These are phyloP conservation scores for Lagocephalus sceleratus DNA, from an alignment of 2,797 vertebrate genomes.

Conservation along the genomic window DNA sequence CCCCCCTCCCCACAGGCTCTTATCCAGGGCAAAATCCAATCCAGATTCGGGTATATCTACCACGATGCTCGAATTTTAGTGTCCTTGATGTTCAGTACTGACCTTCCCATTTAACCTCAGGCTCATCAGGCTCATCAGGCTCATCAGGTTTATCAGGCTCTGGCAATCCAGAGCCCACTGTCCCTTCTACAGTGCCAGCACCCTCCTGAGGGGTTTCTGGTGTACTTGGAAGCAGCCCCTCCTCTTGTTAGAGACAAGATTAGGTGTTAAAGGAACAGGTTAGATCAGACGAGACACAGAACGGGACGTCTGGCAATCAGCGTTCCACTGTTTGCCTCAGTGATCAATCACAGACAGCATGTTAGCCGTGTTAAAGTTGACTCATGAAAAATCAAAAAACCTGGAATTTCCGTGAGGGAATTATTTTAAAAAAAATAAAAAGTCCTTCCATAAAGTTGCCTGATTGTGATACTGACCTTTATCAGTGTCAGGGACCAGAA, in stretches of 20 bases:
- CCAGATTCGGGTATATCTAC: neutral
- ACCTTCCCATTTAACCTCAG: constrained; percentile 68
- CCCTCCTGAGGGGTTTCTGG: constrained; percentile 71
- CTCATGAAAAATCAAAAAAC: neutral
- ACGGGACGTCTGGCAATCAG: constrained; percentile 55
- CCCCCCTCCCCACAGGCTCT: neutral
- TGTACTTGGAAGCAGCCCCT: constrained; percentile 70
- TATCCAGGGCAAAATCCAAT: constrained; percentile 1
- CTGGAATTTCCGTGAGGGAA: too few species aligned
- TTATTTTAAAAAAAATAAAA: too few species aligned
- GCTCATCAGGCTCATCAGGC: constrained; percentile 57
- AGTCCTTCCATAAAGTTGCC: neutral
- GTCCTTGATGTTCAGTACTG: constrained; percentile 53
- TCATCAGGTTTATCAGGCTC: constrained; percentile 52
- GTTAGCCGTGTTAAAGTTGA: constrained; percentile 50
- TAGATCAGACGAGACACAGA: constrained; percentile 62
- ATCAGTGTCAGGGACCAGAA: constrained; percentile 53
- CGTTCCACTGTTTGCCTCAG: constrained; percentile 56
- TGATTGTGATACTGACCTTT: constrained; percentile 74
- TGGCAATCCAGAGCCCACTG: constrained; percentile 65
- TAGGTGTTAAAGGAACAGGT: constrained; percentile 75
- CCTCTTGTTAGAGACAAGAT: constrained; percentile 83
- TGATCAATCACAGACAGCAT: constrained; percentile 33
- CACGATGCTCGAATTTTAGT: neutral
- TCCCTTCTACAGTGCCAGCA: constrained; percentile 64